Evolutionary conservation across 2,797 vertebrate genomes (phyloP).

Genomic region (Sternotherus odoratus): DNA sequence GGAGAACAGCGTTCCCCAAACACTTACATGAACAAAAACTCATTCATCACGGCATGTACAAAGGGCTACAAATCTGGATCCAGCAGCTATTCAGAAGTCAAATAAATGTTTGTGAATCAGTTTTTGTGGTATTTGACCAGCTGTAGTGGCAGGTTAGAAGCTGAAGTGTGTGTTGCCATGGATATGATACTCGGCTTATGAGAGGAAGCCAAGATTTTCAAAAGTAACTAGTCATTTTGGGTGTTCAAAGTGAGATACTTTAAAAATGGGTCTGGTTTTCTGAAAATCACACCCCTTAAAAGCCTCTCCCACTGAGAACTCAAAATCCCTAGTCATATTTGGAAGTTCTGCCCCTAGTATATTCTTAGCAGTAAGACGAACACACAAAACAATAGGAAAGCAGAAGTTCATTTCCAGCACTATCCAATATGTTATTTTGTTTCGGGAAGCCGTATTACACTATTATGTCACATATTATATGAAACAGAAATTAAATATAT

Average conservation of each 20-base stretch:
- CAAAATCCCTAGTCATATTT: not conserved
- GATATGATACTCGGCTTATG: not conserved
- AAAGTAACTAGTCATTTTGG: not conserved
- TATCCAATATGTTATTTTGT: not conserved
- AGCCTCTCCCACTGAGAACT: not conserved
- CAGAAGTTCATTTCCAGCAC: not conserved
- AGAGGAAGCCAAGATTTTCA: not conserved
- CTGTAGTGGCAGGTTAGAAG: not conserved
- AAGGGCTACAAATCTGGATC: rapidly evolving
- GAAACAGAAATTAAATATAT: not conserved
- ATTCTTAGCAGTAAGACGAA: not conserved
- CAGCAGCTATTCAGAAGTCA: not conserved
- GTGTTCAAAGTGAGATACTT: not conserved
- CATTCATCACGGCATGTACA: rapidly evolving
- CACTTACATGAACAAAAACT: not conserved
- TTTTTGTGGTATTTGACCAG: not conserved
- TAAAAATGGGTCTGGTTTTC: slow-evolving; percentile 3
- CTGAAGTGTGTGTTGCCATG: not conserved
- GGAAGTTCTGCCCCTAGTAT: not conserved
- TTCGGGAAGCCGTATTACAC: not conserved
- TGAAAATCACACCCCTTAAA: slow-evolving; percentile 20
- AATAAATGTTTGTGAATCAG: not conserved
- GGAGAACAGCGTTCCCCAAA: not conserved
- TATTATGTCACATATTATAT: not conserved
- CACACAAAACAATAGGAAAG: not conserved